Conservation (phyloP, 2,797 vertebrate genomes). For the Holocentrus rufus region DNA sequence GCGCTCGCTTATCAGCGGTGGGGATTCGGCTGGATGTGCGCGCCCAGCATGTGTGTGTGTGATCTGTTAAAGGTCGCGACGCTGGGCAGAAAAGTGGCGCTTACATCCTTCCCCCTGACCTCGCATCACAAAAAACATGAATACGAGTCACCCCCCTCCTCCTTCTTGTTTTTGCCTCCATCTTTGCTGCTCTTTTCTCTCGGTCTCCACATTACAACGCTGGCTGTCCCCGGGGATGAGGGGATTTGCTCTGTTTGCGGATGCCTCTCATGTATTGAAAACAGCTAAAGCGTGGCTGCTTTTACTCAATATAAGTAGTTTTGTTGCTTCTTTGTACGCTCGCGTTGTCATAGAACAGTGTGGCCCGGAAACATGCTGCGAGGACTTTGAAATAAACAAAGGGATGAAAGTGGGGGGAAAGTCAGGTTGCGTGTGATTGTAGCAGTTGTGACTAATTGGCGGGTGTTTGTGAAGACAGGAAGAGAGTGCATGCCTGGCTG, state of each 20-base stretch:
- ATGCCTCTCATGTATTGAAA: not conserved
- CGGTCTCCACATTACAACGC: not conserved
- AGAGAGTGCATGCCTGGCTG: too few relatives aligned
- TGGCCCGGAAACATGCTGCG: not conserved
- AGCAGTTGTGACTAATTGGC: too few relatives aligned
- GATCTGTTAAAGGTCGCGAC: slow-evolving; percentile 45
- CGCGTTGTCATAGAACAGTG: not conserved
- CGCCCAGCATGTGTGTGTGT: slow-evolving; percentile 9
- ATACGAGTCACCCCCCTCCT: slow-evolving; percentile 16
- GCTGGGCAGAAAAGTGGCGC: not conserved
- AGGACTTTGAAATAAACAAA: not conserved
- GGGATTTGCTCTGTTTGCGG: slow-evolving; percentile 22
- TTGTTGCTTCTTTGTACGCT: not conserved
- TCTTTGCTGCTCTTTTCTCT: slow-evolving; percentile 8
- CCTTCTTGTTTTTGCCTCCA: slow-evolving; percentile 19
- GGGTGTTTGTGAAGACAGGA: too few relatives aligned
- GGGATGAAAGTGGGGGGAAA: not conserved
- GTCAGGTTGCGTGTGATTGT: not conserved
- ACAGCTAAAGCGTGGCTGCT: not conserved
- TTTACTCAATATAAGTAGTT: not conserved
- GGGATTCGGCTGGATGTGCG: slow-evolving; percentile 2
- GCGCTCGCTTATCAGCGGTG: not conserved
- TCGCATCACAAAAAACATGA: slow-evolving; percentile 35
- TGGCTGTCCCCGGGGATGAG: slow-evolving; percentile 4
- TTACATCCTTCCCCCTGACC: slow-evolving; percentile 32